phyloP scores from a whole-genome alignment of 64 coral and sea anemone species.

The Platygyra sinensis region DNA sequence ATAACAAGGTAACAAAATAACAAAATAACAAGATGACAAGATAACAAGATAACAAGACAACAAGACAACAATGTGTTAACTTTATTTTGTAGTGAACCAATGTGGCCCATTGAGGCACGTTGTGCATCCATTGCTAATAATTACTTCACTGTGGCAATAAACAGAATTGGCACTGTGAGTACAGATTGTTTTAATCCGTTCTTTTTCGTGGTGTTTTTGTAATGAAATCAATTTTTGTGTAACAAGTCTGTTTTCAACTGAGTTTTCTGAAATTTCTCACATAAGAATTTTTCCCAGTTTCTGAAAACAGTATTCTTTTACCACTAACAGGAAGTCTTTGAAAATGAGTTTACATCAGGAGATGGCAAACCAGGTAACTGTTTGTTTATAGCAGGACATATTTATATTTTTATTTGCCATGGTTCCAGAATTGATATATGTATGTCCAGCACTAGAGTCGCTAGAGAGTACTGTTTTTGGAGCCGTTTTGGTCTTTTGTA shows the following conservation, averaged over 20 bases:
- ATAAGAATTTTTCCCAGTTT: too few relatives aligned
- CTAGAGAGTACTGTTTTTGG: too few relatives aligned
- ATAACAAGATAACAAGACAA: too few relatives aligned
- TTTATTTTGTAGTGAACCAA: conserved; percentile 79
- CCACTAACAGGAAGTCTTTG: conserved; percentile 79
- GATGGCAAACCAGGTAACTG: conserved; percentile 97
- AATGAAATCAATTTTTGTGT: too few relatives aligned
- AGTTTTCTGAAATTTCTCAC: too few relatives aligned
- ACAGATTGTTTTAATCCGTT: too few relatives aligned
- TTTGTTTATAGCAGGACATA: not conserved
- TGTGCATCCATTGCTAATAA: conserved; percentile 93
- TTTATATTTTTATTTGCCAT: not conserved
- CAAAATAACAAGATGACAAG: too few relatives aligned
- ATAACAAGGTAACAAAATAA: too few relatives aligned
- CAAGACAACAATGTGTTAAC: conserved; percentile 11
- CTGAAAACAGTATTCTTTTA: not conserved
- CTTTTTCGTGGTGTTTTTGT: not conserved
- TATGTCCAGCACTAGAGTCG: too few relatives aligned
- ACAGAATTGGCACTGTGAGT: conserved; percentile 97
- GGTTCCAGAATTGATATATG: too few relatives aligned
- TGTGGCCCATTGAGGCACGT: conserved; percentile 95
- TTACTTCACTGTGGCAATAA: conserved; percentile 92
- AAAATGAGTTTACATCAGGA: conserved; percentile 93
- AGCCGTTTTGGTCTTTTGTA: too few relatives aligned
- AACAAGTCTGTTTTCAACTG: too few relatives aligned